Evolutionary conservation across 2,113 vertebrate genomes (phyloP).

Genomic region (Cynoglossus semilaevis): DNA sequence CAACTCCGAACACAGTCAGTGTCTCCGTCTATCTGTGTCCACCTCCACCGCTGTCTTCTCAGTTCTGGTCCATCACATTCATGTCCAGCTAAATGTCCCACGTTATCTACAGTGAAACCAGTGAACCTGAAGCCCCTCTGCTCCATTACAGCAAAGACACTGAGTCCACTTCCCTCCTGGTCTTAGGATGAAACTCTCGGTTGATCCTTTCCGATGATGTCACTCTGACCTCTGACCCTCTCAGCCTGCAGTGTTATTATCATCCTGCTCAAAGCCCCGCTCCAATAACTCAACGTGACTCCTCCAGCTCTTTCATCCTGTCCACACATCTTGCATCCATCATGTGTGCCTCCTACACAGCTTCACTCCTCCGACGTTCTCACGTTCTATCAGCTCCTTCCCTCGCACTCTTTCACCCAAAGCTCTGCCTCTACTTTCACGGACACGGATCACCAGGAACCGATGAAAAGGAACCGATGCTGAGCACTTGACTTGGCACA

Average conservation of each 20-base stretch:
- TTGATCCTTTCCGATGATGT: slow-evolving; percentile 50
- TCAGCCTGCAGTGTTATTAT: slow-evolving; percentile 38
- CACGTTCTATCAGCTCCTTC: slow-evolving; percentile 54
- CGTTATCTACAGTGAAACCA: too few species aligned
- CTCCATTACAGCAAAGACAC: too few species aligned
- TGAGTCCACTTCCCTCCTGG: slow-evolving; percentile 35
- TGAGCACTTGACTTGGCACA: slow-evolving; percentile 59
- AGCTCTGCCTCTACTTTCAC: slow-evolving; percentile 15
- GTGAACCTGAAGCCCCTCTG: slow-evolving; percentile 16
- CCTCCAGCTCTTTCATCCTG: slow-evolving; percentile 57
- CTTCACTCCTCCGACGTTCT: slow-evolving; percentile 62
- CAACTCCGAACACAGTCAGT: slow-evolving; percentile 18
- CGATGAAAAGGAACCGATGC: slow-evolving; percentile 41
- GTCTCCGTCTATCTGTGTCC: slow-evolving; percentile 22
- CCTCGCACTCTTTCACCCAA: slow-evolving; percentile 33
- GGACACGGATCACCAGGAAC: slow-evolving; percentile 34
- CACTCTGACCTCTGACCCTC: slow-evolving; percentile 40
- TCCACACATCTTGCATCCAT: slow-evolving; percentile 72
- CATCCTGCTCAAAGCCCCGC: slow-evolving; percentile 44
- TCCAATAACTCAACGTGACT: slow-evolving; percentile 57
- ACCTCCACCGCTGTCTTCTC: slow-evolving; percentile 5
- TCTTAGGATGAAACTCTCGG: slow-evolving; percentile 40
- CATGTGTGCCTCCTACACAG: slow-evolving; percentile 64
- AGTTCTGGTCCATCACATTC: slow-evolving; percentile 20
- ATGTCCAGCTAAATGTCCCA: too few species aligned